Base-by-base conservation (phyloP, 2,113 vertebrate species). In the Prunella himalayana region DNA sequence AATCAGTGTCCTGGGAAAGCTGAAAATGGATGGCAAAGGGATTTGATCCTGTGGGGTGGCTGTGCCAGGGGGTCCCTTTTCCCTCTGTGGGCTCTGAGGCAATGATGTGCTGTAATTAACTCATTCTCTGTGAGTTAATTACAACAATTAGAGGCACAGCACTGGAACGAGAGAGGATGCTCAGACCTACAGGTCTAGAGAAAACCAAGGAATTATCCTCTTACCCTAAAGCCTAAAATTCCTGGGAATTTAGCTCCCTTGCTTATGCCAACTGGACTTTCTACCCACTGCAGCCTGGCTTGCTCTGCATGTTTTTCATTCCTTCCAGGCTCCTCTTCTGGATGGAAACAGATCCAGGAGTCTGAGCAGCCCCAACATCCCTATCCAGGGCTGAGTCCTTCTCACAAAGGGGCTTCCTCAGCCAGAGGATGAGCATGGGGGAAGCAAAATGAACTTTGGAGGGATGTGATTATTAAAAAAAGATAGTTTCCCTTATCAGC, bases 151-250 rank as follows among this genome's bases (percentile, higher is more conserved):
- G 37, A 86, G 66, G 59, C 41, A 28, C 27, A n/a, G 8, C 44
- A 7, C 21, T 6, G 1, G 27, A 35, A 45, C 12, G 4, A 47
- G 4, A 49, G 35, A 59, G 60, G n/a, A 39, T 0, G 4, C 30
- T 77, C 41, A 61, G 49, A 59, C 7, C 37, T 18, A 31, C 11
- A 35, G 31, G 14, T 7, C 33, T 24, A 6, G 10, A 82, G 45
- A n/a, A 82, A 87, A 57, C 1, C 8, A 69, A 45, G 15, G 79
- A 82, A 35, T 33, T 17, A 23, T 37, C 24, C 49, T 39, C 15
- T n/a, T 44, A 23, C 3, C 37, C 30, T 70, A 51, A 77, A 76
- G 51, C 24, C 33, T 66, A 15, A 23, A 69, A 76, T 65, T 85
- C 35, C 66, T 68, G 44, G 57, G 71, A 69, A 71, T 94, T 21